phyloP scores from a whole-genome alignment of 2,888 invertebrate genomes.

The Acleris literana region DNA sequence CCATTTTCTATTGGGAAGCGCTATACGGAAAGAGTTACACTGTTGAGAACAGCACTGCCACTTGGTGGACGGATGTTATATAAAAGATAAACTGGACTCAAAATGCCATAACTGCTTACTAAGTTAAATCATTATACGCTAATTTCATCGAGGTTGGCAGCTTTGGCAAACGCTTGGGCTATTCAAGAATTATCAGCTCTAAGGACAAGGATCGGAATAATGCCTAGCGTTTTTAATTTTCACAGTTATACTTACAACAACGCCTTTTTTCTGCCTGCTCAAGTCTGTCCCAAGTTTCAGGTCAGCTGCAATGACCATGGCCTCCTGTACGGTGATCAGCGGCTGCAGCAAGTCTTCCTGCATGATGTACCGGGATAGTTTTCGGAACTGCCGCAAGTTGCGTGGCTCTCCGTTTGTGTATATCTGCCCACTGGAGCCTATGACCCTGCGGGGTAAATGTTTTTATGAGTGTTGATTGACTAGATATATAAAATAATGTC shows the following conservation, averaged over 20 bases:
- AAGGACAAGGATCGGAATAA: too few species aligned
- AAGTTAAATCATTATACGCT: too few species aligned
- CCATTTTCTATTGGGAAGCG: too few species aligned
- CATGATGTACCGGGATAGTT: conserved; percentile 97
- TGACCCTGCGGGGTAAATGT: conserved; percentile 76
- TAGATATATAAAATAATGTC: too few species aligned
- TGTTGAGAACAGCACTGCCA: too few species aligned
- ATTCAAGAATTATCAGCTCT: too few species aligned
- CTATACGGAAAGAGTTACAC: too few species aligned
- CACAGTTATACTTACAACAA: conserved; percentile 79
- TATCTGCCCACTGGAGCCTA: conserved; percentile 88
- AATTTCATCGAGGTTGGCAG: too few species aligned
- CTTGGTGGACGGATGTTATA: too few species aligned
- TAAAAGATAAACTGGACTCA: too few species aligned
- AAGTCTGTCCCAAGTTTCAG: conserved; percentile 91
- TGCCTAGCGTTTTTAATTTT: neutral
- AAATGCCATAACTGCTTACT: too few species aligned
- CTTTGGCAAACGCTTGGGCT: too few species aligned
- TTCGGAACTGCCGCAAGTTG: conserved; percentile 90
- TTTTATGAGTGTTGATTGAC: neutral
- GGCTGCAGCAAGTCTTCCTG: conserved; percentile 95
- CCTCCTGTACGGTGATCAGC: conserved; percentile 93
- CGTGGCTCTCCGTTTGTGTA: conserved; percentile 90
- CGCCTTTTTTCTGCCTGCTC: conserved; percentile 84
- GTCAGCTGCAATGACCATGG: conserved; percentile 94